phyloP scores from a whole-genome alignment of 2,888 invertebrate species.

The Cylindroiulus punctatus region DNA sequence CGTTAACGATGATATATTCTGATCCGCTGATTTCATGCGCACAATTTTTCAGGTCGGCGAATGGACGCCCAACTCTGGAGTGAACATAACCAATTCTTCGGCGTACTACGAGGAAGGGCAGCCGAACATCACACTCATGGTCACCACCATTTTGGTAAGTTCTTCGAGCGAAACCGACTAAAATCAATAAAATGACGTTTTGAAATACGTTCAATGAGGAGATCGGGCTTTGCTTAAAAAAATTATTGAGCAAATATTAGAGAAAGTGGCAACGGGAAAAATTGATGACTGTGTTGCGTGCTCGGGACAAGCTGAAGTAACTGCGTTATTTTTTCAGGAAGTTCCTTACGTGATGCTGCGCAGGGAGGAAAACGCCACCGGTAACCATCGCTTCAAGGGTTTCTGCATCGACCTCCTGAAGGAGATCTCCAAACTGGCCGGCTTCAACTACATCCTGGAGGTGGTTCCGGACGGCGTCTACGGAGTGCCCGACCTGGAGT shows the following conservation, averaged over 20 bases:
- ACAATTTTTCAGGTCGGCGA: constrained; percentile 71
- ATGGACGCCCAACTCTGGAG: constrained; percentile 80
- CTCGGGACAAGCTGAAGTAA: no score
- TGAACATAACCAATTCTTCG: constrained; percentile 84
- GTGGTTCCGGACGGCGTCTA: constrained; percentile 89
- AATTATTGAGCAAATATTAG: no score
- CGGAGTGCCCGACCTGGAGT: constrained; percentile 86
- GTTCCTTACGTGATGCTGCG: constrained; percentile 92
- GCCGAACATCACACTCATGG: constrained; percentile 86
- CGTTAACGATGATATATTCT: no score
- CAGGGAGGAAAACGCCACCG: constrained; percentile 70
- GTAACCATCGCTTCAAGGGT: constrained; percentile 76
- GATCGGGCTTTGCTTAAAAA: no score
- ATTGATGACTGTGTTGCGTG: no score
- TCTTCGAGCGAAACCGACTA: no score
- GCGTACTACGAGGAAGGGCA: constrained; percentile 85
- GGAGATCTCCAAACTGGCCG: constrained; percentile 82
- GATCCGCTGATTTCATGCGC: no score
- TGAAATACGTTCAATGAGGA: no score
- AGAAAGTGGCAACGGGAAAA: no score
- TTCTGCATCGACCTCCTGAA: constrained; percentile 91
- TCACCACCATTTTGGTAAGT: constrained; percentile 76
- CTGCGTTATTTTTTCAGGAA: no score
- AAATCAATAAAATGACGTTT: no score
- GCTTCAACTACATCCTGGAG: constrained; percentile 86